Evolutionary conservation across 1,140 invertebrate genomes (phyloP), one percentile per base, ranked within the genome.

Genomic region (Drosophila kurseongensis): DNA sequence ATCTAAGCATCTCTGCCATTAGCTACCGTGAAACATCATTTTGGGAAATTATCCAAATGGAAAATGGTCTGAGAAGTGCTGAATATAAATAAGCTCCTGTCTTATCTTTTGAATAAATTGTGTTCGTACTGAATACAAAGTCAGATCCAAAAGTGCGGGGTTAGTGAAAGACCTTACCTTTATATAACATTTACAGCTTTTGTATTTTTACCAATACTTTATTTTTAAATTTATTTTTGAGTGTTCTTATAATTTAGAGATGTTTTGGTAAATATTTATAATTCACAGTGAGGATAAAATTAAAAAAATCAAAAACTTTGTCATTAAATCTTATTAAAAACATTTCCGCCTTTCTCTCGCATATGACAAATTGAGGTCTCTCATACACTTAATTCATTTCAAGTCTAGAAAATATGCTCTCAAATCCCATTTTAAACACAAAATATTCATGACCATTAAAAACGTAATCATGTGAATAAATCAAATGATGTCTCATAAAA

Each of bases 381-480:
- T 3, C 18, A 14, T 51, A 13, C 13, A 13, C 10, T 4, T 57
- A 56, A 42, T 60, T 41, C 38, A 10, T 60, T 4, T 5, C 5
- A 13, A 56, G 16, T 10, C 35, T 10, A 29, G 13, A 27, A 51
- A 61, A 45, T 65, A 32, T 65, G 62, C 62, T 32, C 27, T 29
- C 9, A 36, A 68, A 44, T 50, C 36, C 18, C n/a, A 35, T 51
- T 66, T 68, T 1, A 35, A n/a, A 16, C n/a, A 29, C 14, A 52
- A 68, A 68, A 68, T 68, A 71, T 71, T 72, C 68, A 72, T 71
- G 52, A 18, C 18, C 65, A 58, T 71, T 71, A 69, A 72, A 72
- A 45, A 16, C 65, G 66, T 72, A 71, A 72, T 72, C 51, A 48
- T 44, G 42, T 35, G 13, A 71, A 58, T 72, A 57, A 58, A 72